phyloP scores from a whole-genome alignment of 2,888 invertebrate genomes.

The Plusia festucae region DNA sequence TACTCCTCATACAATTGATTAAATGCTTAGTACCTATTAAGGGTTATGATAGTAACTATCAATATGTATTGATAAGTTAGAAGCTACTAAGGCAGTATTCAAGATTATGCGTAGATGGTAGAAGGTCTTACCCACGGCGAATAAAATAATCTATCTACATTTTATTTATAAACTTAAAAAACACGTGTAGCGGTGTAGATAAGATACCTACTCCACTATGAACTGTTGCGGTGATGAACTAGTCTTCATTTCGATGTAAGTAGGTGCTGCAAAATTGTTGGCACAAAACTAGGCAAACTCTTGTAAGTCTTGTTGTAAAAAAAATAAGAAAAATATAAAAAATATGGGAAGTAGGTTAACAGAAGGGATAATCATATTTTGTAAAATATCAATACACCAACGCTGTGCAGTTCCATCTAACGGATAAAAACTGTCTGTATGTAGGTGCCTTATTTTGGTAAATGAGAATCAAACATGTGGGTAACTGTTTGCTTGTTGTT shows the following conservation, averaged over 20 bases:
- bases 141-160: not conserved
- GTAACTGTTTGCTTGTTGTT: not conserved
- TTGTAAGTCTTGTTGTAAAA: too few species aligned
- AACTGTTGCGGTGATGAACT: conserved; percentile 7
- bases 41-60: conserved; percentile 1
- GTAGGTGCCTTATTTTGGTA: not conserved
- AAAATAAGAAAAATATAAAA: too few species aligned
- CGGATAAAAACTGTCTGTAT: not conserved
- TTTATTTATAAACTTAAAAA: not conserved
- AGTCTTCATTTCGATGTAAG: not conserved
- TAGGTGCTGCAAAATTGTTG: not conserved
- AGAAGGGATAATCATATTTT: too few species aligned
- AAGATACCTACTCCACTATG: not conserved
- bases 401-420: not conserved
- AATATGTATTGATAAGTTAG: not conserved
- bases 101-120: not conserved
- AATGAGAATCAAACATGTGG: not conserved
- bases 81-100: not conserved
- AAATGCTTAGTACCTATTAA: not conserved
- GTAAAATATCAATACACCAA: too few species aligned
- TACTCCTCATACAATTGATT: conserved; percentile 4
- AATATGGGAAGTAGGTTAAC: too few species aligned
- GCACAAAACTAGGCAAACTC: too few species aligned
- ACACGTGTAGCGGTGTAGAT: not conserved
- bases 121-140: not conserved